Evolutionary conservation across 2,888 invertebrate species (phyloP).

Genomic region (Oscheius sp.): DNA sequence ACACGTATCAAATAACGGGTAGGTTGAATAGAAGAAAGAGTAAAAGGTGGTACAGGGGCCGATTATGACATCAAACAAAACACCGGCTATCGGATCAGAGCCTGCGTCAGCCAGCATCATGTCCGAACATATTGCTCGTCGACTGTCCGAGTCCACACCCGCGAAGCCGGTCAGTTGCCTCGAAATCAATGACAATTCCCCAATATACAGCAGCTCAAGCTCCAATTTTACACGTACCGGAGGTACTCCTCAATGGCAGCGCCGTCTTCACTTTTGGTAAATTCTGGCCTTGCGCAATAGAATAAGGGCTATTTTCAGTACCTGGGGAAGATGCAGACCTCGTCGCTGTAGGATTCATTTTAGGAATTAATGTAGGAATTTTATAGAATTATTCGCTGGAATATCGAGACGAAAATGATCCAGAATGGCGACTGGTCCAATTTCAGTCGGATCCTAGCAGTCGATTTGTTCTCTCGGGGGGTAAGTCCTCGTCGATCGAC

Average conservation of each 20-base stretch:
- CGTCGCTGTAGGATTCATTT: constrained; percentile 35
- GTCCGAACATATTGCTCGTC: constrained; percentile 43
- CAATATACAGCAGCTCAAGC: constrained; percentile 44
- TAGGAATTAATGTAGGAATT: not conserved
- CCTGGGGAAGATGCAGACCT: constrained; percentile 45
- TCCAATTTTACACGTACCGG: constrained; percentile 45
- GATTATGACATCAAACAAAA: constrained; percentile 31
- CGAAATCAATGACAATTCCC: not conserved
- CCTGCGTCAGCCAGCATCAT: constrained; percentile 45
- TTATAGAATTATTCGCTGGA: constrained; percentile 53
- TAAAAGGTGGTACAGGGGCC: not conserved
- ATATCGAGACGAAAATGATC: constrained; percentile 40
- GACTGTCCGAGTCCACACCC: constrained; percentile 40
- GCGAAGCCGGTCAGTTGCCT: constrained; percentile 25
- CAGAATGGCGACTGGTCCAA: constrained; percentile 41
- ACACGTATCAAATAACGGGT: constrained; percentile 12
- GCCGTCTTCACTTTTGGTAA: constrained; percentile 50
- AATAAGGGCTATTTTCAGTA: no score
- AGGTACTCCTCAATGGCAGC: constrained; percentile 47
- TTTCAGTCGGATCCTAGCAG: constrained; percentile 47
- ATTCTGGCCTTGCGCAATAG: no score
- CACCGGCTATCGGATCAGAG: constrained; percentile 39
- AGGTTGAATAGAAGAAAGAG: not conserved
- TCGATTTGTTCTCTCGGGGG: constrained; percentile 16
- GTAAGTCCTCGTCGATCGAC: not conserved